These are phyloP conservation scores for Theretra japonica DNA, from an alignment of 2,888 invertebrate genomes.

Conservation along the genomic window DNA sequence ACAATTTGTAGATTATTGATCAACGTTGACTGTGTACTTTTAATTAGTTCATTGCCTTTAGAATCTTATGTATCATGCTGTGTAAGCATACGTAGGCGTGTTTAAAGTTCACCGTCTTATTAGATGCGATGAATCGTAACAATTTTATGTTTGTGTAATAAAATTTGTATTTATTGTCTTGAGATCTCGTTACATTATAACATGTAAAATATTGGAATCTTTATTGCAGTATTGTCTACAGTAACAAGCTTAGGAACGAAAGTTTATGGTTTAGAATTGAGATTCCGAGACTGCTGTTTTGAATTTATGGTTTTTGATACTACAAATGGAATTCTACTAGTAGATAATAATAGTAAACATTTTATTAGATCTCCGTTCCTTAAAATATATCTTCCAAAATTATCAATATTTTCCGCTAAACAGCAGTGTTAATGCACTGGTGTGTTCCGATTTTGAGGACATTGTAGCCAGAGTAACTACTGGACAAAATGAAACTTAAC, in stretches of 20 bases:
- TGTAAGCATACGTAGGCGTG: background rate
- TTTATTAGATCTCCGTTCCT: too few species aligned
- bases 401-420: too few species aligned
- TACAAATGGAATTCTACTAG: too few species aligned
- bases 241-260: background rate
- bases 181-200: background rate
- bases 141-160: background rate
- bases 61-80: background rate
- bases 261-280: background rate
- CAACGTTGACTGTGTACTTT: background rate
- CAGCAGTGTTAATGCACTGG: too few species aligned
- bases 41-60: background rate
- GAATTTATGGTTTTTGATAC: background rate
- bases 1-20: background rate
- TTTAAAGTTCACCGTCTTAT: background rate
- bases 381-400: too few species aligned
- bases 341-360: too few species aligned
- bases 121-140: constrained; percentile 1
- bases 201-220: background rate
- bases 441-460: too few species aligned
- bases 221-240: background rate
- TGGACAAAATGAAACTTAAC: too few species aligned
- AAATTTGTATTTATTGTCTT: background rate
- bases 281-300: background rate
- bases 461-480: too few species aligned